Base-by-base conservation (phyloP, 64 coral and sea anemone genomes). In the Platygyra sinensis region DNA sequence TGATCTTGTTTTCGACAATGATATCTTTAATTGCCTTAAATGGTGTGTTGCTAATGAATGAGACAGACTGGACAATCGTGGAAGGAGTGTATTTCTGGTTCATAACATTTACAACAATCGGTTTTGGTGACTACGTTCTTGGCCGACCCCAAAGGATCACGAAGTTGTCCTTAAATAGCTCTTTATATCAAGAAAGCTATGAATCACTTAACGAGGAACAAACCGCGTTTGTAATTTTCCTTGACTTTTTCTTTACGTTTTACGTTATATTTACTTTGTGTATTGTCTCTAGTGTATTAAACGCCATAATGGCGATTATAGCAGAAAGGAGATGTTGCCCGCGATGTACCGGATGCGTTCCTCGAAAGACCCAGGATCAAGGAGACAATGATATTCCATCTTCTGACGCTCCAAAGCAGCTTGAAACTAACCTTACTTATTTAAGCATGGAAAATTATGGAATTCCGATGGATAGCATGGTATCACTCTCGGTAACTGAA, bases 121-220 rank as follows among this genome's bases (percentile, higher is more conserved):
- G 92, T 42, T 94, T 89, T 67, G 92, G 92, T 3, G 92, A 94
- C 82, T 94, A 85, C 60, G 72, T 81, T 50, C 25, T 31, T 32
- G 9, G 8, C 15, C 38, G 30, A 27, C 3, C 22, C 65, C 62
- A 65, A 46, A 46, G 42, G 42, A 33, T 82, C 36, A 54, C 72
- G 5, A 20, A 28, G 42, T 52, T 85, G 27, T 50, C 77, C 39
- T 1, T 49, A 30, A 75, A 36, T 72, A 24, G 8, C 18, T 74
- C 65, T 27, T 18, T 39, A 72, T 30, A 52, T 72, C 39, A 27
- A 42, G n/a, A 46, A n/a, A 4, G 17, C 42, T 5, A 27, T 82
- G 54, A 30, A 62, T 11, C 54, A 27, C 15, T 8, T 17, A 8
- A 63, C 51, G 25, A 13, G 20, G 17, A 52, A 2, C 5, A 24